phyloP scores from a whole-genome alignment of 2,888 invertebrate genomes.

The Cephus nigrinus region DNA sequence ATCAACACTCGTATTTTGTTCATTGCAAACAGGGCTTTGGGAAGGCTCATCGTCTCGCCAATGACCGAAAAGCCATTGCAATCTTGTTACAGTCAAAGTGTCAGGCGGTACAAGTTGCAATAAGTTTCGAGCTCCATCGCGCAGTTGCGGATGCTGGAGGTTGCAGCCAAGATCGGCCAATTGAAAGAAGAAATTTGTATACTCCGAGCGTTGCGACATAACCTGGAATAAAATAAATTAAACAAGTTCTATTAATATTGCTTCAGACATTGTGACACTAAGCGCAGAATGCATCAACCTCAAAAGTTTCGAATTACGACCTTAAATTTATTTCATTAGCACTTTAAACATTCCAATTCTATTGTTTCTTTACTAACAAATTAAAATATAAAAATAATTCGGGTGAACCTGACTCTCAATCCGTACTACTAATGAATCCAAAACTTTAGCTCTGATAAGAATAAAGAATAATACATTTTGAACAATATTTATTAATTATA shows the following conservation, averaged over 20 bases:
- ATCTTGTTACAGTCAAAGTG: slow-evolving; percentile 72
- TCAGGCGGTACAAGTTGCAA: slow-evolving; percentile 86
- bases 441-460: neutral
- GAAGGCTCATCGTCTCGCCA: slow-evolving; percentile 53
- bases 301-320: too few relatives aligned
- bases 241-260: neutral
- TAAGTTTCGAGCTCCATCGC: slow-evolving; percentile 85
- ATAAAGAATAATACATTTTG: too few relatives aligned
- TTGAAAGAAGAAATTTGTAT: slow-evolving; percentile 85
- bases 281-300: too few relatives aligned
- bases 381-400: neutral
- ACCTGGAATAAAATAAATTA: slow-evolving; percentile 67
- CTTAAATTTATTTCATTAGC: too few relatives aligned
- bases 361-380: too few relatives aligned
- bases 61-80: slow-evolving; percentile 70
- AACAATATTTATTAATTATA: too few relatives aligned
- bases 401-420: neutral
- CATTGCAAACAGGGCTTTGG: slow-evolving; percentile 48
- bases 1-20: slow-evolving; percentile 69
- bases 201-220: slow-evolving; percentile 84
- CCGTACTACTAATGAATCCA: neutral
- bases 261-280: too few relatives aligned
- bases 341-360: too few relatives aligned
- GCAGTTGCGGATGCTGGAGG: slow-evolving; percentile 80
- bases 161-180: slow-evolving; percentile 89